Conservation (phyloP, 2,113 vertebrate genomes). For the Picathartes gymnocephalus region DNA sequence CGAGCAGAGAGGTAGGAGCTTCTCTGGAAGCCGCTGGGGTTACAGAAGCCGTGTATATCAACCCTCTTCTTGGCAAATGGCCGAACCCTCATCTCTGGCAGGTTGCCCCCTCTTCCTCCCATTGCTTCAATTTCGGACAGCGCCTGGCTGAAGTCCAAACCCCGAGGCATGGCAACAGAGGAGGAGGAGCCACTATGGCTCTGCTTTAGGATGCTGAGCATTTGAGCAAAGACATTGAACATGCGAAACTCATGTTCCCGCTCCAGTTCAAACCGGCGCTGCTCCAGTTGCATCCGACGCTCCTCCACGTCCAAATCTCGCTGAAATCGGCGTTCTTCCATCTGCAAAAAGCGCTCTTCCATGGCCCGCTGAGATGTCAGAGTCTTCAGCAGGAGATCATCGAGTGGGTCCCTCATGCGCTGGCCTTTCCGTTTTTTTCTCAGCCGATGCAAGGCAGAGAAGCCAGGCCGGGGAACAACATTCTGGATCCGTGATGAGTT, state of each 20-base stretch:
- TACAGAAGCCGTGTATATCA: neutral
- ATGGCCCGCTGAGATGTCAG: slow-evolving; percentile 75
- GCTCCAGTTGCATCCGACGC: slow-evolving; percentile 79
- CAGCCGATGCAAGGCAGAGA: slow-evolving; percentile 32
- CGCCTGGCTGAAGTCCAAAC: slow-evolving; percentile 49
- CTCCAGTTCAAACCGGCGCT: slow-evolving; percentile 74
- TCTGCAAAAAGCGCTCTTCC: slow-evolving; percentile 77
- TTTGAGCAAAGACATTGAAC: slow-evolving; percentile 75
- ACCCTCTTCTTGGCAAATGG: neutral
- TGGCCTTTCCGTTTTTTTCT: slow-evolving; percentile 45
- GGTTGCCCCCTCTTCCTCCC: neutral
- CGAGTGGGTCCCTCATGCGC: slow-evolving; percentile 45
- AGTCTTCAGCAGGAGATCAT: slow-evolving; percentile 75
- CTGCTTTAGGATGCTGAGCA: slow-evolving; percentile 63
- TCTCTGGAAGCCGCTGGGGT: neutral
- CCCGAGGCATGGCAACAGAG: neutral
- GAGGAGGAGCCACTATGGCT: neutral
- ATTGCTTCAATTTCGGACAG: neutral
- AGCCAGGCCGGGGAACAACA: slow-evolving; percentile 1
- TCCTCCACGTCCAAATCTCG: slow-evolving; percentile 77
- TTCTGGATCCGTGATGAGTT: slow-evolving; percentile 44
- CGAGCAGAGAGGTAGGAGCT: slow-evolving; percentile 80
- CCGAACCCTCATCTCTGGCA: neutral
- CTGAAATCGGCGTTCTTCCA: slow-evolving; percentile 76
- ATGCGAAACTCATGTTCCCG: slow-evolving; percentile 81